Base-by-base conservation (phyloP, 2,888 invertebrate species). In the Dolichomitus sp. region DNA sequence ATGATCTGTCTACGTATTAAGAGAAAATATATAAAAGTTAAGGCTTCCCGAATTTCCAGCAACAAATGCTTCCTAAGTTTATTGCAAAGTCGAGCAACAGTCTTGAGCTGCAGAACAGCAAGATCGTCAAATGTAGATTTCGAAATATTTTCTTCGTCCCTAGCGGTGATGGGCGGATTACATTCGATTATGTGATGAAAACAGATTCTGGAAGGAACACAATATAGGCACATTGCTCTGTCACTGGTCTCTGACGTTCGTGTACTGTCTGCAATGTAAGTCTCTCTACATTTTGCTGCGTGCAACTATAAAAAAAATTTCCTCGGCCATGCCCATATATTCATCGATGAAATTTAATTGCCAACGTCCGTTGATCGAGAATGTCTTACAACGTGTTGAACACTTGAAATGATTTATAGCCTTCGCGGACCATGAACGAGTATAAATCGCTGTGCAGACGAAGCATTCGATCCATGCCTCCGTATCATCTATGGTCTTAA, bases 11-110 rank as follows among this genome's bases (percentile, higher is more conserved):
- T 33, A 5, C 45, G 54, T 7, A 73, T 82, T 19, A 37, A 37
- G 72, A 69, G 48, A 23, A 72, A 68, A 6, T 37, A 19, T 23
- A 83, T 2, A 0, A 57, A 61, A 17, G 77, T 50, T 45, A 78
- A 73, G 6, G 66, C 40, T 30, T 78, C 72, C n/a, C 73, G 72
- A 19, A 48, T 68, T 0, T 83, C 77, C 14, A 74, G 30, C 45
- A 83, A 17, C 7, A 61, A 83, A 50, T 68, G 73, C 27, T 78
- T 83, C 5, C 37, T 72, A 4, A 83, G 19, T 40, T 83, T 83
- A 14, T 83, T 59, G 9, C 52, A 76, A 9, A 83, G 14, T 4
- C 33, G 66, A 23, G 72, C n/a, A 0, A 77, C 83, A 0, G 48
- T 68, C 59, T 59, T 68, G 4, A 83, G 69, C 45, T 79, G 83